Evolutionary conservation across 2,113 vertebrate genomes (phyloP), one percentile per base, ranked within the genome.

Genomic region (Redunca redunca): DNA sequence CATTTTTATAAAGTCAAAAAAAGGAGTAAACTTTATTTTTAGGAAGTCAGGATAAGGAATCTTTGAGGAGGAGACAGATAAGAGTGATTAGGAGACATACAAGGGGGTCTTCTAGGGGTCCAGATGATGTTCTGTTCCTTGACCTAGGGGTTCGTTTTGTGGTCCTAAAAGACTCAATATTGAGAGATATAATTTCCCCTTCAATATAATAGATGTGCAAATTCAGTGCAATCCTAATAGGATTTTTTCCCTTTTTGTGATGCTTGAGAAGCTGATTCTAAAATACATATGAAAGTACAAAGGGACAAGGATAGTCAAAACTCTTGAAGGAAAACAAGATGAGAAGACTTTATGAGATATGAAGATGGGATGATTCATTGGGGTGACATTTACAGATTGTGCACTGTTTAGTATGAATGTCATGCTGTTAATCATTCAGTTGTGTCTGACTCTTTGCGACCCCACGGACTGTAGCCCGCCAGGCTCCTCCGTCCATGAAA

Each of bases 191-290:
- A 77, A 64, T 88, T 97, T 92, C 88, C 96, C 62, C 50, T 89
- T 46, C 84, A 91, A 55, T 77, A 77, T 77, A 43, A 77, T 25
- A 91, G 67, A 64, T 81, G 26, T 81, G 46, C 36, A 78, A 87
- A 77, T n/a, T 62, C 33, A 67, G 60, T 46, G 28, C 8, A 78
- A 83, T 90, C 58, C 48, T 88, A 58, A 40, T 10, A 93, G 58
- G 40, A 17, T 17, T 67, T 58, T 58, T 55, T 46, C 2, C 21
- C 7, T 48, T 94, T 91, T 67, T 57, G 11, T 64, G 50, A 74
- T 88, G 40, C 48, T 83, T 90, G 36, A 93, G 55, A 97, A 96
- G 4, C 28, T 43, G 36, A 96, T 93, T 93, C 43, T 57, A 89
- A 97, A 94, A 89, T 57, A 62, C 8, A 52, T 23, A 67, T 43